Conservation (phyloP, 2,888 invertebrate genomes). For the Malacosoma neustria region DNA sequence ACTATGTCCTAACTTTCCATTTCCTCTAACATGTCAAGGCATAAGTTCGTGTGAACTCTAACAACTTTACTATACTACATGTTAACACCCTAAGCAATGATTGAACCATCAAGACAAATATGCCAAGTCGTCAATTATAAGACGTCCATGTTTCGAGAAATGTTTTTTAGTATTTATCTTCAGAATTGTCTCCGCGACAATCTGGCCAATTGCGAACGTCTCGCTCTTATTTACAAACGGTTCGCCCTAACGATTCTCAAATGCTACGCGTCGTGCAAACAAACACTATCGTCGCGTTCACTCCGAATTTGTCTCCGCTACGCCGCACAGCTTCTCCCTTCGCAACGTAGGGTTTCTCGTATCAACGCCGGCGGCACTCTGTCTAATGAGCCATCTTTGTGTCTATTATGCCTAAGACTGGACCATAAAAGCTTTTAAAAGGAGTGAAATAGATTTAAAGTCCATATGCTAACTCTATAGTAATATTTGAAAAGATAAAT, state of each 20-base stretch:
- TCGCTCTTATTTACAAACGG: constrained; percentile 60
- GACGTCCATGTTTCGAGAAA: constrained; percentile 64
- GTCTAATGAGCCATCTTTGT: constrained; percentile 13
- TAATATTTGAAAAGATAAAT: constrained; percentile 60
- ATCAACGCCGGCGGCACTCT: not conserved
- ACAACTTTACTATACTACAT: constrained; percentile 69
- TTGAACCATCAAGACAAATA: constrained; percentile 71
- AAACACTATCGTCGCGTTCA: constrained; percentile 46
- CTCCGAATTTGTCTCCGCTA: constrained; percentile 34
- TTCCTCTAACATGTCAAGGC: constrained; percentile 54
- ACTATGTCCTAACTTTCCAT: constrained; percentile 56
- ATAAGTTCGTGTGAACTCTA: constrained; percentile 65
- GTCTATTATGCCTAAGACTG: constrained; percentile 36
- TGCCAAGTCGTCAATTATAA: constrained; percentile 62
- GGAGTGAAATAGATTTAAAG: constrained; percentile 64
- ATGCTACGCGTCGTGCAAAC: constrained; percentile 65
- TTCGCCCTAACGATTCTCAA: constrained; percentile 69
- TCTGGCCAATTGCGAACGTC: constrained; percentile 57
- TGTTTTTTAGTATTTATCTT: constrained; percentile 62
- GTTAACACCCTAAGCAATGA: constrained; percentile 68
- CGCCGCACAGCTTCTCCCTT: constrained; percentile 11
- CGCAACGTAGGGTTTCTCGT: not conserved
- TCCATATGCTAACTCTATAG: constrained; percentile 58
- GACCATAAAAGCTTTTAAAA: constrained; percentile 59
- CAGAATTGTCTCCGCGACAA: constrained; percentile 56